A percentile compares a stretch with the other conserved stretches of the same genome.
Evolutionary conservation across 2,113 vertebrate genomes (phyloP).

Genomic region (Neolamprologus fasciatus): DNA sequence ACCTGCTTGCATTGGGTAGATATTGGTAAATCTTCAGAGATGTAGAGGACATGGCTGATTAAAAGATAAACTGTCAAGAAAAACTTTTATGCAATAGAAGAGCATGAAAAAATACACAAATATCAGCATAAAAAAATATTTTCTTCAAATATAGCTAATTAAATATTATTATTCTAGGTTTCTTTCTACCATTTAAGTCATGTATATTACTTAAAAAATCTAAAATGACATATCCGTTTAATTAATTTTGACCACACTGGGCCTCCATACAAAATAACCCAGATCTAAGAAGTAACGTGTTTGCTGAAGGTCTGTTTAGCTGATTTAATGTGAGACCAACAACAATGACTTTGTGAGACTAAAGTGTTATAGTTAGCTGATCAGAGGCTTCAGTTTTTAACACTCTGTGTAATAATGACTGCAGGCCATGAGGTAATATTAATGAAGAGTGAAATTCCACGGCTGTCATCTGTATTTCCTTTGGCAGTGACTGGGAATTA

Average conservation of each 20-base stretch:
- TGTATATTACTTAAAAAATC: background rate
- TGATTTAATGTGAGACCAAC: fast-evolving
- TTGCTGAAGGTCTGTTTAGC: background rate
- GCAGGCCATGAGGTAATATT: background rate
- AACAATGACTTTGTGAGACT: background rate
- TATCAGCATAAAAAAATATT: background rate
- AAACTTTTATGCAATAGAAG: background rate
- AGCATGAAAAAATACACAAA: background rate
- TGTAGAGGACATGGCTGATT: background rate
- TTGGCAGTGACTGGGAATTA: constrained; percentile 9
- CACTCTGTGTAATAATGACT: background rate
- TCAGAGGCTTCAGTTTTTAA: background rate
- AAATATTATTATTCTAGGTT: background rate
- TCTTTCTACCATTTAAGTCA: background rate
- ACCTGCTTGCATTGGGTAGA: background rate
- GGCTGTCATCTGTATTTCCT: background rate
- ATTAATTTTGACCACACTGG: background rate
- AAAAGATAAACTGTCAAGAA: background rate
- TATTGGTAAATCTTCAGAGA: background rate
- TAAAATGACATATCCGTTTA: background rate
- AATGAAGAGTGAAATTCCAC: constrained; percentile 6
- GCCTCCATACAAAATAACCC: fast-evolving
- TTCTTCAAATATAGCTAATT: background rate
- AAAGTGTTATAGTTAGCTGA: background rate
- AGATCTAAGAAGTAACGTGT: fast-evolving